A percentile compares a stretch with the other conserved stretches of the same genome.
phyloP scores from a whole-genome alignment of 2,888 invertebrate species.

The Julus scanicus region DNA sequence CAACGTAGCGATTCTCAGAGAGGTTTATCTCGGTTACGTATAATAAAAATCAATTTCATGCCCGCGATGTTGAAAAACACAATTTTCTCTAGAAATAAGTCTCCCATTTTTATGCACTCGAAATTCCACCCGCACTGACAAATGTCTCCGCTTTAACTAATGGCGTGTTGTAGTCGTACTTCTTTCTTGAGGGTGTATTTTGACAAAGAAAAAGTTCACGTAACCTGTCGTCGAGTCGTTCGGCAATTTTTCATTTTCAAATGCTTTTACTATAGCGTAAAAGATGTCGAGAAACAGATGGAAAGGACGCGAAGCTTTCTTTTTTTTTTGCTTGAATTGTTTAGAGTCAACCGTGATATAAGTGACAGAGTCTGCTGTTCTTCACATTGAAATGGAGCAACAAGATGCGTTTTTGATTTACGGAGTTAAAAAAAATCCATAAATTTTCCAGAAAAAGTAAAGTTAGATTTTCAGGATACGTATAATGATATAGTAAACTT shows the following conservation, averaged over 20 bases:
- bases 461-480: no score
- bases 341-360: neutral
- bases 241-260: constrained; percentile 12
- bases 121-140: neutral
- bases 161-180: constrained; percentile 26
- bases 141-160: constrained; percentile 35
- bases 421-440: no score
- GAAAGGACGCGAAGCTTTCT: neutral
- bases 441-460: no score
- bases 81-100: neutral
- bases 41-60: constrained; percentile 38
- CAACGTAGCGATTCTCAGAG: neutral
- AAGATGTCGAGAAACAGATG: constrained; percentile 4
- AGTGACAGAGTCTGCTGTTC: neutral
- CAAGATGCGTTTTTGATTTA: no score
- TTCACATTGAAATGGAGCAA: no score
- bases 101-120: neutral
- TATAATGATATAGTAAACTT: no score
- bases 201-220: constrained; percentile 37
- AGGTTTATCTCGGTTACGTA: neutral
- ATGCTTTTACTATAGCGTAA: neutral
- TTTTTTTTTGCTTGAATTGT: constrained; percentile 21
- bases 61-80: neutral
- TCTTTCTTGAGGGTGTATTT: neutral
- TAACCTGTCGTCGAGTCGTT: constrained; percentile 14